phyloP scores from a whole-genome alignment of 2,797 vertebrate genomes.

The Peromyscus nudipes region DNA sequence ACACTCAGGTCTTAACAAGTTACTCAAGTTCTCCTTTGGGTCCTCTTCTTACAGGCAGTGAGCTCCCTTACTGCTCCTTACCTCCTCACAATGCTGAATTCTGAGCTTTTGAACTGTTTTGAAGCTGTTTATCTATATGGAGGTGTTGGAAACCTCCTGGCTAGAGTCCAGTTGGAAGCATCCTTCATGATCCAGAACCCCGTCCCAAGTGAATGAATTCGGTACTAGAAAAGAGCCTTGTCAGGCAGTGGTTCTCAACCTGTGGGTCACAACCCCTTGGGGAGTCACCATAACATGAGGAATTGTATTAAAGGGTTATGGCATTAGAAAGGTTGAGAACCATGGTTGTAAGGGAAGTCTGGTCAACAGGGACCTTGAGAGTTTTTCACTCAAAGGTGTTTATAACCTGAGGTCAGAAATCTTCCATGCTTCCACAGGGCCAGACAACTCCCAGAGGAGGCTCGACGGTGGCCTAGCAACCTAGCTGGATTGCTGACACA shows the following conservation, averaged over 20 bases:
- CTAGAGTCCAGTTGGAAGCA: background rate
- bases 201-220: background rate
- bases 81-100: background rate
- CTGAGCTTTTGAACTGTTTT: background rate
- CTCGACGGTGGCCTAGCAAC: background rate
- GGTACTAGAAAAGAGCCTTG: background rate
- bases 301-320: background rate
- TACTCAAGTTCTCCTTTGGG: background rate
- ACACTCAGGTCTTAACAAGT: background rate
- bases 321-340: background rate
- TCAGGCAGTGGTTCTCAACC: background rate
- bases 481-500: background rate
- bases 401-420: background rate
- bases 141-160: background rate
- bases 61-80: background rate
- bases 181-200: background rate
- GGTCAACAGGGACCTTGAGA: background rate
- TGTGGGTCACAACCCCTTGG: background rate
- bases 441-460: slow-evolving; percentile 6
- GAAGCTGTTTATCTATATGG: background rate
- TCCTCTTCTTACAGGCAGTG: background rate
- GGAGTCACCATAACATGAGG: background rate
- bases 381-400: background rate
- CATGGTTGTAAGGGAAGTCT: background rate
- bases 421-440: background rate